Evolutionary conservation across 2,888 invertebrate genomes (phyloP), one percentile per base, ranked within the genome.

Genomic region (Lasiommata megera): DNA sequence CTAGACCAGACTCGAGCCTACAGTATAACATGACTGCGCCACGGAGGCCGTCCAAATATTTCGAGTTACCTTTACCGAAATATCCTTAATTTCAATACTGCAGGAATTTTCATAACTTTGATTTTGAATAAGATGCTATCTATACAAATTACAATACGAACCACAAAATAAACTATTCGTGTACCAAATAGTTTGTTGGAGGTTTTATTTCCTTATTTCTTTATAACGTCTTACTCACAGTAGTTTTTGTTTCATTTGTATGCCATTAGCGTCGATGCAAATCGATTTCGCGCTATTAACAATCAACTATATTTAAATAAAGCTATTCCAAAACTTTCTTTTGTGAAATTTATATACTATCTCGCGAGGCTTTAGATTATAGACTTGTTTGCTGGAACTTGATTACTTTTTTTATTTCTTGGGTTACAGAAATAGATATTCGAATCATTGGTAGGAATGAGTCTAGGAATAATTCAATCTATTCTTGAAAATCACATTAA

Each of bases 221-320:
- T 12, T 14, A 7, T 28, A 28, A 43, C 23, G 43, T 43, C 23
- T 43, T 14, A 43, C 3, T 43, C 28, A 7, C 12, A 3, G 6
- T 12, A 3, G 9, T 1, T 41, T 23, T 43, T 43, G 3, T 7
- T 43, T 28, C 18, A 41, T 41, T 28, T 28, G n/a, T 16, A 23
- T 34, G 1, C 34, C 23, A 43, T 43, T 14, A 28, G 8, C 12
- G 28, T 28, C 28, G 7, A 37, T 12, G 23, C 28, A 43, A 28
- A 43, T 23, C 28, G 28, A 43, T 43, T 28, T 28, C 11, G 8
- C 23, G 28, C 12, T 12, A 28, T 43, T 43, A 23, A 43, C 43
- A 43, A 43, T 43, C 23, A 23, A 43, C 43, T 23, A n/a, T 12
- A 43, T 43, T 28, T 12, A 43, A 43, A 43, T 43, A 28, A 28